A percentile compares a stretch with the other conserved stretches of the same genome.
Conservation (phyloP, 2,113 vertebrate species). For the Passer domesticus region DNA sequence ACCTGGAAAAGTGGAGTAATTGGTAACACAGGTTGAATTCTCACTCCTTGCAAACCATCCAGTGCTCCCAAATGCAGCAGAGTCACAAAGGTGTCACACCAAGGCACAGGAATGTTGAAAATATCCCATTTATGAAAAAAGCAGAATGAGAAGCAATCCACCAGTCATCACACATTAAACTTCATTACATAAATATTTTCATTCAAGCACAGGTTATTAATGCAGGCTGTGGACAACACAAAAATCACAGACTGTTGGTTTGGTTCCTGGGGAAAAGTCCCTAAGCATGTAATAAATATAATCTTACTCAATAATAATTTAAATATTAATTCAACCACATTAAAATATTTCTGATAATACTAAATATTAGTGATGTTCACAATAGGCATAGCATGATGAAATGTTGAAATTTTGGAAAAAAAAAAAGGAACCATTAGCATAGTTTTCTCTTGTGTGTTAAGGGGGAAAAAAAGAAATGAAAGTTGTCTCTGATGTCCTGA, state of each 20-base stretch:
- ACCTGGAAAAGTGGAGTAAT: neutral
- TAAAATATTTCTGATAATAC: neutral
- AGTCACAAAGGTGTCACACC: neutral
- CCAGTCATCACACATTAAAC: neutral
- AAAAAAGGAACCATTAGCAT: neutral
- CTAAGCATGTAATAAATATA: neutral
- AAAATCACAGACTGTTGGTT: neutral
- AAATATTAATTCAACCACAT: neutral
- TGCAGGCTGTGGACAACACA: neutral
- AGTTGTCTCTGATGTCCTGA: neutral
- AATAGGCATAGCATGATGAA: neutral
- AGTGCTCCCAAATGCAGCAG: neutral
- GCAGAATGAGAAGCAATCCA: neutral
- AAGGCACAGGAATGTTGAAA: neutral
- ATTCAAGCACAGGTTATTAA: neutral
- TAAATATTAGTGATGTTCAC: neutral
- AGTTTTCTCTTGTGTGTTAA: neutral
- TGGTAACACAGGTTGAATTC: neutral
- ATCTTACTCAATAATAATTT: neutral
- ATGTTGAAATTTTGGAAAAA: neutral
- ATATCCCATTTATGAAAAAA: neutral
- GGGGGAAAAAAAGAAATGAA: neutral
- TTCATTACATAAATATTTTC: neutral
- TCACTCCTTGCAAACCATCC: neutral
- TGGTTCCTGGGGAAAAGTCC: neutral